Conservation (phyloP, 2,797 vertebrate genomes). For the Tachyglossus aculeatus region DNA sequence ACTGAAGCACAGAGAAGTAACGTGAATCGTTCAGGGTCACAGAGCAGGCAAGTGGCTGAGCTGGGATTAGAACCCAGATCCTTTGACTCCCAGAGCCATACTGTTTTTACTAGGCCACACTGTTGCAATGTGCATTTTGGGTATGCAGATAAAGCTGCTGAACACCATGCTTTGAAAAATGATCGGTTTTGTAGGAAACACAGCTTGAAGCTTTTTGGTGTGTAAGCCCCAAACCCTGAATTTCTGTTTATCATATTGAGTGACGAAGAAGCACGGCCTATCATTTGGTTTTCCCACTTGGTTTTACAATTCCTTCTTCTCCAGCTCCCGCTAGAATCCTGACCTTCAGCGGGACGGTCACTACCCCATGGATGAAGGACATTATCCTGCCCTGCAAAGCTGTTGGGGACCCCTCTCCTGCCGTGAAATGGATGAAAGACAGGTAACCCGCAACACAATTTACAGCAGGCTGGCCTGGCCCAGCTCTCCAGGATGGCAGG, state of each 20-base stretch:
- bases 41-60: too few relatives aligned
- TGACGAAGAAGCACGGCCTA: too few relatives aligned
- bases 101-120: too few relatives aligned
- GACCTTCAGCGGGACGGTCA: constrained; percentile 97
- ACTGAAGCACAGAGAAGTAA: too few relatives aligned
- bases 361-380: constrained; percentile 98
- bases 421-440: constrained; percentile 98
- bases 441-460: constrained; percentile 86
- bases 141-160: constrained; percentile 26
- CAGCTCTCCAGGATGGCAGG: too few relatives aligned
- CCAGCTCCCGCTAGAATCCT: constrained; percentile 93
- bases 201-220: constrained; percentile 7
- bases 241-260: not conserved
- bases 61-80: too few relatives aligned
- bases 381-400: constrained; percentile 95
- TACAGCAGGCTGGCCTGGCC: too few relatives aligned
- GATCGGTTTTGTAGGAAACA: constrained; percentile 23
- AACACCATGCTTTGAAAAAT: constrained; percentile 20
- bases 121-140: constrained; percentile 15
- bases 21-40: too few relatives aligned
- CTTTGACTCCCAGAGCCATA: too few relatives aligned
- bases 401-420: constrained; percentile 92
- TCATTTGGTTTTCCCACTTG: constrained; percentile 9
- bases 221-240: constrained; percentile 10
- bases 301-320: constrained; percentile 4